Evolutionary conservation across 2,888 invertebrate species (phyloP), one percentile per base, ranked within the genome.

Genomic region (Lamellibrachia columna): DNA sequence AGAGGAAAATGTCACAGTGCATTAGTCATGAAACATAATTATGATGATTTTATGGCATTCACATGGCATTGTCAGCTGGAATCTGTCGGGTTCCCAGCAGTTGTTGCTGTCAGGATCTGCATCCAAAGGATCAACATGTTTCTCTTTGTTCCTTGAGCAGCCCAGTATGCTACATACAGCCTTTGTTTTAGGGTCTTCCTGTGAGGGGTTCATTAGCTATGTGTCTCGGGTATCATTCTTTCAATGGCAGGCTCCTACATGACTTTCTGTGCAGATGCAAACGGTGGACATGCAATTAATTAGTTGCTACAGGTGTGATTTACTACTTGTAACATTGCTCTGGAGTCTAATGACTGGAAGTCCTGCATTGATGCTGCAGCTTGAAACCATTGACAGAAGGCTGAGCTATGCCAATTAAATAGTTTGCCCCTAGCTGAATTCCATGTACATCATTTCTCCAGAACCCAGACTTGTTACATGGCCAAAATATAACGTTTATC

Each of bases 161-260:
- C 22, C 75, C 75, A 75, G 15, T 75, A 15, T 22, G 75, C 75
- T 75, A 40, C 40, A 40, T 40, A 40, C 40, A 40, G 75, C n/a
- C 22, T 15, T 75, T 75, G 75, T 75, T 75, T 75, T n/a, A 75
- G 75, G 75, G 75, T 75, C 75, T 75, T 6, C 75, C 22, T 75
- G 75, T 75, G 75, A 75, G 75, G n/a, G 75, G 75, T 75, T 75
- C 75, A n/a, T 75, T 75, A 75, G 75, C 75, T 75, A 75, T 75
- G 11, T 75, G 75, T n/a, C 75, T 75, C 22, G 75, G n/a, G 75
- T 75, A 22, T 75, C 75, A 22, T 75, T n/a, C 15, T n/a, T 75
- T 75, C 75, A 75, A 75, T 22, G 75, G 22, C 75, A 22, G 75
- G 22, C 75, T 75, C 75, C 75, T 75, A n/a, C 22, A 75, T 75